Evolutionary conservation across 1,140 invertebrate genomes (phyloP).

Genomic region (Anastatus disparis): DNA sequence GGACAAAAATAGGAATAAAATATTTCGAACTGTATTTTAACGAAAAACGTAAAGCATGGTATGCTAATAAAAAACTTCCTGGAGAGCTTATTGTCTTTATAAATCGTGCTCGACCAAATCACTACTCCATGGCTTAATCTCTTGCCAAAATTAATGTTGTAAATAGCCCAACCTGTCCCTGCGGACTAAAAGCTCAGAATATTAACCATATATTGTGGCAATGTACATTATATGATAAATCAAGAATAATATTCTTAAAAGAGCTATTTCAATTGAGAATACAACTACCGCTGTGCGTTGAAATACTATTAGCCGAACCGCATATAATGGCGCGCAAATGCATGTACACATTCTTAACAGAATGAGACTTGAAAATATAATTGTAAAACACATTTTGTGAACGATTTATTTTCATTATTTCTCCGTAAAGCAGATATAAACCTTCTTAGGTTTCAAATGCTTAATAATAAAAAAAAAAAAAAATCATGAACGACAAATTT

Average conservation of each 20-base stretch:
- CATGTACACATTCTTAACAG: too few species aligned
- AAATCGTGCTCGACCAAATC: background rate
- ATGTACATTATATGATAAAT: background rate
- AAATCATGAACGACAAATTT: too few species aligned
- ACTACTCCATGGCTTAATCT: background rate
- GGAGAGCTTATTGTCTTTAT: background rate
- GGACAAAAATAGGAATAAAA: background rate
- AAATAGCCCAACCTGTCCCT: background rate
- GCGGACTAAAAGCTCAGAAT: background rate
- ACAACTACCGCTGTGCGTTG: too few species aligned
- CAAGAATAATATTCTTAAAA: background rate
- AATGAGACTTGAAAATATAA: too few species aligned
- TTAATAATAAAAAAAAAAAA: too few species aligned
- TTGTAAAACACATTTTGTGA: too few species aligned
- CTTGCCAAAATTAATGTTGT: background rate
- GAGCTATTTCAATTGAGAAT: too few species aligned
- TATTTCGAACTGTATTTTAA: background rate
- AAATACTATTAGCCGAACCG: too few species aligned
- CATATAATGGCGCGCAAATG: too few species aligned
- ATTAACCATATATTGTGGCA: constrained; percentile 1
- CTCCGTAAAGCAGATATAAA: too few species aligned
- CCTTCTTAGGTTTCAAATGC: too few species aligned
- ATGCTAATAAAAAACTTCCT: background rate
- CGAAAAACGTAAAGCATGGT: background rate
- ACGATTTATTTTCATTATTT: too few species aligned